Evolutionary conservation across 2,113 vertebrate genomes (phyloP).

Genomic region (Gymnorhina tibicen): DNA sequence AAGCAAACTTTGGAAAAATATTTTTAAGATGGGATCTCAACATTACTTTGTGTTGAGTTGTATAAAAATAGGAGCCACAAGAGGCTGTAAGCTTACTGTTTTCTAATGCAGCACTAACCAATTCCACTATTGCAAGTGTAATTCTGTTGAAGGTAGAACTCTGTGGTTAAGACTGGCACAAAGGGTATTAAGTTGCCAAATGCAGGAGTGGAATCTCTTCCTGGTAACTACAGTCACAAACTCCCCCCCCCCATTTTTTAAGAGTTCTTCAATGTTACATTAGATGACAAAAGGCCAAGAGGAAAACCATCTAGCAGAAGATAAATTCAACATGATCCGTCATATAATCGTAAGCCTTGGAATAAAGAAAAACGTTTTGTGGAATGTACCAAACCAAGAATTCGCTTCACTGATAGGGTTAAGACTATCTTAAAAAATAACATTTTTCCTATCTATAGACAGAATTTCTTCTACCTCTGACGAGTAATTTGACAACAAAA

Average conservation of each 20-base stretch:
- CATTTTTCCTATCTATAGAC: background rate
- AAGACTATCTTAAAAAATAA: background rate
- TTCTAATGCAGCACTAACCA: background rate
- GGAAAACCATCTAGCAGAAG: background rate
- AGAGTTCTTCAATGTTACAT: background rate
- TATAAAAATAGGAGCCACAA: background rate
- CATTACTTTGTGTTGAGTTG: background rate
- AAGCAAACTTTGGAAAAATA: background rate
- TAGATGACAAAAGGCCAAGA: background rate
- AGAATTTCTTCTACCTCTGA: background rate
- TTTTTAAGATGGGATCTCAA: background rate
- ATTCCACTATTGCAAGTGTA: background rate
- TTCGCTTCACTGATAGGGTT: background rate
- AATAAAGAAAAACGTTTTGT: background rate
- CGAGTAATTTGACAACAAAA: background rate
- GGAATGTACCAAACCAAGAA: background rate
- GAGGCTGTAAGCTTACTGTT: background rate
- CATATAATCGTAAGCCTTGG: background rate
- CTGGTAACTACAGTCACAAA: background rate
- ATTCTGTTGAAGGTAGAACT: background rate
- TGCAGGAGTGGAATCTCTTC: background rate
- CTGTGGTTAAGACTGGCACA: background rate
- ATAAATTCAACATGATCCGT: background rate
- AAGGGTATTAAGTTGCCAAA: background rate
- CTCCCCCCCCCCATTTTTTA: rapidly evolving